Evolutionary conservation across 2,888 invertebrate genomes (phyloP).

Genomic region (Eilema caniola): DNA sequence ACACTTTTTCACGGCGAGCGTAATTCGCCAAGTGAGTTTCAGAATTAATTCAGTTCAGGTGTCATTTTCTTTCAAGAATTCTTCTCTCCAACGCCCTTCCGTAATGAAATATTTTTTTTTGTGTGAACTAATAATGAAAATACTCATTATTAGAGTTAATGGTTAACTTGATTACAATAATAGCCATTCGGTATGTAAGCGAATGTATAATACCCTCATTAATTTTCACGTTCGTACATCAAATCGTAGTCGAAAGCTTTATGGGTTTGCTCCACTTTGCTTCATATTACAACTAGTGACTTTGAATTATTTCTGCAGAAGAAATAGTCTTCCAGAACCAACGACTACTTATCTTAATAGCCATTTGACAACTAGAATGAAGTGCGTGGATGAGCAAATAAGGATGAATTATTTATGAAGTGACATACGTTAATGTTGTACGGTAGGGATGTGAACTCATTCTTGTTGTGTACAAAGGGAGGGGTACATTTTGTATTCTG

Average conservation of each 20-base stretch:
- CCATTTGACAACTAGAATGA: conserved; percentile 39
- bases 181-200: background rate
- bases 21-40: background rate
- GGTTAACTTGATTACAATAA: background rate
- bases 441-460: conserved; percentile 5
- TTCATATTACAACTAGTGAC: conserved; percentile 4
- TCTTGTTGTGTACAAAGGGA: background rate
- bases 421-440: conserved; percentile 24
- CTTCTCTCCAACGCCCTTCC: background rate
- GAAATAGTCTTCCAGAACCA: conserved; percentile 31
- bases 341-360: conserved; percentile 42
- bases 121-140: background rate
- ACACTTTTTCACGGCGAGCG: background rate
- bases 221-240: background rate
- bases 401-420: conserved; percentile 41
- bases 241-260: conserved; percentile 7
- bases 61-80: background rate
- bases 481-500: background rate
- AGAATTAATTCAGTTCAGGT: conserved; percentile 3
- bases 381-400: conserved; percentile 33
- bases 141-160: background rate
- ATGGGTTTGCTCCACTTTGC: conserved; percentile 27
- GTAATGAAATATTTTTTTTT: no score
- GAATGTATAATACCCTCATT: background rate
- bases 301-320: conserved; percentile 33